Conservation (phyloP, 2,797 vertebrate species). For the Channa striata region DNA sequence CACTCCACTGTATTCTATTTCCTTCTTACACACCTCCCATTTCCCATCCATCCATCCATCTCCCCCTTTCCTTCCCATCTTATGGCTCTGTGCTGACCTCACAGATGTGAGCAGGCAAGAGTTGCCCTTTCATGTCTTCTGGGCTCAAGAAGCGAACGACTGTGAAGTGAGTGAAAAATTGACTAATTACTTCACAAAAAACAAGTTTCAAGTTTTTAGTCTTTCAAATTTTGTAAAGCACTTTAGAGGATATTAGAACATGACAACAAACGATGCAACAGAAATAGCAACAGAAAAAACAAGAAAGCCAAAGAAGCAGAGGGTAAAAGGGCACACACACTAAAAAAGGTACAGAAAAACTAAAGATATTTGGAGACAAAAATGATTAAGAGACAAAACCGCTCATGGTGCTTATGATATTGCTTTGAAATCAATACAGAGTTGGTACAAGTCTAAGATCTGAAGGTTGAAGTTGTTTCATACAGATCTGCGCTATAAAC, state of each 20-base stretch:
- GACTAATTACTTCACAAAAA: not conserved
- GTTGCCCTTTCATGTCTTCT: not conserved
- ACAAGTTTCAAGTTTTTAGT: too few relatives aligned
- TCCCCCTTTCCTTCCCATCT: slow-evolving; percentile 12
- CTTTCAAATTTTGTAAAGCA: not conserved
- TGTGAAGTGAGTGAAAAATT: not conserved
- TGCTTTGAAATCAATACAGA: too few relatives aligned
- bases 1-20: not conserved
- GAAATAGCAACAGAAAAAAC: not conserved
- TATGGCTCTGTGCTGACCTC: slow-evolving; percentile 46
- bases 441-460: too few relatives aligned
- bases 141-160: not conserved
- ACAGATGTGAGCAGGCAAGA: slow-evolving; percentile 33
- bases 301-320: not conserved
- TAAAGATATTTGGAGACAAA: not conserved
- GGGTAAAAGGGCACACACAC: not conserved
- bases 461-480: too few relatives aligned
- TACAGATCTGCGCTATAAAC: too few relatives aligned
- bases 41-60: not conserved
- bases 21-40: slow-evolving; percentile 3
- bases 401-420: too few relatives aligned
- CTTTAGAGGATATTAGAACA: not conserved
- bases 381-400: too few relatives aligned
- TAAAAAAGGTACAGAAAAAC: not conserved
- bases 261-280: too few relatives aligned